These are phyloP conservation scores for Eupsittula cactorum DNA, from an alignment of 2,113 vertebrate species.

Conservation along the genomic window DNA sequence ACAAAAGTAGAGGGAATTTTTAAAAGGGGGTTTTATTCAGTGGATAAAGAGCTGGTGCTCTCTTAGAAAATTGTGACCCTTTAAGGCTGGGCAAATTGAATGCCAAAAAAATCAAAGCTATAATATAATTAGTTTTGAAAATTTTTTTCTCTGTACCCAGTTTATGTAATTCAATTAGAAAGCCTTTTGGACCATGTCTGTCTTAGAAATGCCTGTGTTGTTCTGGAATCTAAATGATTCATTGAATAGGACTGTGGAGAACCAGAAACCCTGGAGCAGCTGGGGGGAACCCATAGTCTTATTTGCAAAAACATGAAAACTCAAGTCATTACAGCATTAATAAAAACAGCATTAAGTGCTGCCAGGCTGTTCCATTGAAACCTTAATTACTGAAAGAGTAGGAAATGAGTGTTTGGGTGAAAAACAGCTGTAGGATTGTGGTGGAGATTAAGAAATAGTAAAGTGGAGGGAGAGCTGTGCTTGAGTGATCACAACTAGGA, in stretches of 20 bases:
- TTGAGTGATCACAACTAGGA: not conserved
- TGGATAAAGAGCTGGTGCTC: not conserved
- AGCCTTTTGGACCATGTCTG: not conserved
- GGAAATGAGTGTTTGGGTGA: constrained; percentile 31
- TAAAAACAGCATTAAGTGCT: constrained; percentile 31
- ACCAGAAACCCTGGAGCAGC: not conserved
- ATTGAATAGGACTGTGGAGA: not conserved
- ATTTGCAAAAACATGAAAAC: not conserved
- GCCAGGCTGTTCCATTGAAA: not conserved
- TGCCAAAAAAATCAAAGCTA: not conserved
- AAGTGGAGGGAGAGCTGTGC: not conserved
- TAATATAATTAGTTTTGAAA: not conserved
- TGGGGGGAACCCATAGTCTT: not conserved
- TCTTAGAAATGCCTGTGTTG: not conserved
- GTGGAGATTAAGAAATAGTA: not conserved
- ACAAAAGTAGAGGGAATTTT: not conserved
- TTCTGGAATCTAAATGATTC: not conserved
- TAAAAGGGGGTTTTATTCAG: not conserved
- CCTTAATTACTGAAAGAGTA: constrained; percentile 5
- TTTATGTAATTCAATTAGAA: not conserved
- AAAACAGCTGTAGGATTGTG: constrained; percentile 5
- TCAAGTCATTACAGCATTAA: not conserved
- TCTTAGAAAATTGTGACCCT: not conserved
- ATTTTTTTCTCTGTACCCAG: not conserved
- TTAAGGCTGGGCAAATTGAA: not conserved